Percentiles rank a stretch among this genome's conserved stretches.
Conservation (phyloP, 2,113 vertebrate genomes). For the Rhipidura dahli region DNA sequence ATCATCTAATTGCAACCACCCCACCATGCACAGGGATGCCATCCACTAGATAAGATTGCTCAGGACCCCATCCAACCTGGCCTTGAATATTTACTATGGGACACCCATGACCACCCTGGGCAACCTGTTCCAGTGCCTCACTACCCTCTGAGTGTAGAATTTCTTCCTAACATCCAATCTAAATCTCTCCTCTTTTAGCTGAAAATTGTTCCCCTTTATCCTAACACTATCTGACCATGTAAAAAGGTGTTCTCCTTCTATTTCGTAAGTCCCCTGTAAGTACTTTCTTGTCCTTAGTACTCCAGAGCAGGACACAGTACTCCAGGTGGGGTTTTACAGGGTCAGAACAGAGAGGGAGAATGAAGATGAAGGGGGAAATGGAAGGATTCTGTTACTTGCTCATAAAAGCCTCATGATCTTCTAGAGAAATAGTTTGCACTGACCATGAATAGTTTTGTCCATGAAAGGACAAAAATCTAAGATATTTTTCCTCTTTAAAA, state of each 20-base stretch:
- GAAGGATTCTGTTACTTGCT: background rate
- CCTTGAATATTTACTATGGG: background rate
- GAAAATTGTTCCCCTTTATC: background rate
- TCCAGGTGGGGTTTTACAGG: background rate
- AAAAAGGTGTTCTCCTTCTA: background rate
- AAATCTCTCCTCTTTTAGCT: background rate
- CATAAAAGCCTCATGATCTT: background rate
- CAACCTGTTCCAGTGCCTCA: background rate
- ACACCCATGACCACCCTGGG: background rate
- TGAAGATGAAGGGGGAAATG: background rate
- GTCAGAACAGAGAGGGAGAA: background rate
- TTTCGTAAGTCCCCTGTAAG: background rate
- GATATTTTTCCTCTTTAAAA: background rate
- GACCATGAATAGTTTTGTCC: too few species aligned
- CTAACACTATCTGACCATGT: background rate
- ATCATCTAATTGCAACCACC: background rate
- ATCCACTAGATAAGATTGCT: background rate
- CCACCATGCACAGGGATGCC: background rate
- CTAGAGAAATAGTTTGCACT: background rate
- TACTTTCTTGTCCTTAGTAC: background rate
- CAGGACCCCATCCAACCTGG: background rate
- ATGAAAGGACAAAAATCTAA: background rate
- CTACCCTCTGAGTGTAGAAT: background rate
- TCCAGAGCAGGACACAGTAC: background rate
- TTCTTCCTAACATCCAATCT: background rate